Percentiles rank a stretch among this genome's conserved stretches.
Conservation (phyloP, 2,113 vertebrate genomes). For the Lagopus leucura region DNA sequence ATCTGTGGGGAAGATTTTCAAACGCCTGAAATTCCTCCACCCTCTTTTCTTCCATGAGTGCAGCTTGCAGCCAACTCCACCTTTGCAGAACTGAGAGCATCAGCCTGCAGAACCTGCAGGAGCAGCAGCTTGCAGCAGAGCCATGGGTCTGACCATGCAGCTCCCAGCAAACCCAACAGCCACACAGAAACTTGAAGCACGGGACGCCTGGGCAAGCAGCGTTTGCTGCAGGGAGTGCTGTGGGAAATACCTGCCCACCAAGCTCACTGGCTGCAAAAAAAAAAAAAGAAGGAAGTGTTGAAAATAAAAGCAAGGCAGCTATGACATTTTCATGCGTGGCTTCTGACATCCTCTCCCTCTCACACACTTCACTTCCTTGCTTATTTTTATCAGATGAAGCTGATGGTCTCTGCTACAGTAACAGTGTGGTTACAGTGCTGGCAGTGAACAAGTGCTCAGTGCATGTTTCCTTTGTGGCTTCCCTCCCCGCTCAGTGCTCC, state of each 20-base stretch:
- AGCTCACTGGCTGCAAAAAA: background rate
- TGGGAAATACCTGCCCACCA: background rate
- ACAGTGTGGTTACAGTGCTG: constrained; percentile 55
- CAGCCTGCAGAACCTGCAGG: rapidly evolving
- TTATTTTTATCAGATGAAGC: constrained; percentile 75
- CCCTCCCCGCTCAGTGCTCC: constrained; percentile 1
- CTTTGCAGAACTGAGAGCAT: background rate
- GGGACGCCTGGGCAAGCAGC: background rate
- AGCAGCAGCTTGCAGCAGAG: background rate
- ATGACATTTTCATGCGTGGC: constrained; percentile 59
- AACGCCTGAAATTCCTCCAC: background rate
- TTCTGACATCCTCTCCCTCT: constrained; percentile 53
- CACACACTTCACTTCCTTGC: constrained; percentile 37
- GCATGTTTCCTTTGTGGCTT: constrained; percentile 73
- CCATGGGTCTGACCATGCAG: rapidly evolving
- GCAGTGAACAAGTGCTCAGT: background rate
- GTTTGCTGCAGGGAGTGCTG: background rate
- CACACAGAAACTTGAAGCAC: rapidly evolving
- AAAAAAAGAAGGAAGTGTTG: constrained; percentile 27
- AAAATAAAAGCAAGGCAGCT: constrained; percentile 50
- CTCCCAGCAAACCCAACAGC: background rate
- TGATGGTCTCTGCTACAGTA: constrained; percentile 62
- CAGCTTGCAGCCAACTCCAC: background rate
- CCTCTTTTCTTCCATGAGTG: rapidly evolving
- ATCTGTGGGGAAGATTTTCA: background rate